Evolutionary conservation across 2,113 vertebrate species (phyloP).

Genomic region (Corythaixoides concolor): DNA sequence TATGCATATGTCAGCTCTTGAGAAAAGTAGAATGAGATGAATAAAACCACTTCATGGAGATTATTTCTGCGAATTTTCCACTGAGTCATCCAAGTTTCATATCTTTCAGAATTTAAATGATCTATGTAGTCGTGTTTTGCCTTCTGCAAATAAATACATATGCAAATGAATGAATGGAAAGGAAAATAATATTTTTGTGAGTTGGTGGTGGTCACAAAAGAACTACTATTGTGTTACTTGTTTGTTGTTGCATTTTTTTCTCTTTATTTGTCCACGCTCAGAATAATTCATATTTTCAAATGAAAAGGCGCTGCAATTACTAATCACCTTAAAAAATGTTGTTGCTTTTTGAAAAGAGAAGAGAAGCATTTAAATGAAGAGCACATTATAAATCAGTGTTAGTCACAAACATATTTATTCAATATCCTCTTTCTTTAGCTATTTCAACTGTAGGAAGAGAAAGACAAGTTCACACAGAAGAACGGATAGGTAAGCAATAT

Average conservation of each 20-base stretch:
- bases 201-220: not conserved
- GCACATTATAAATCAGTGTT: not conserved
- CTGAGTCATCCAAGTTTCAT: conserved; percentile 9
- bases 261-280: not conserved
- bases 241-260: not conserved
- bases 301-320: not conserved
- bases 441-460: not conserved
- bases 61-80: conserved; percentile 26
- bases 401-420: not conserved
- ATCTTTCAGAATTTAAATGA: not conserved
- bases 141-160: conserved; percentile 6
- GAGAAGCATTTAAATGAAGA: not conserved
- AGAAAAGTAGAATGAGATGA: conserved; percentile 49
- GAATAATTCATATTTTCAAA: not conserved
- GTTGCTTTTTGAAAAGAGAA: not conserved
- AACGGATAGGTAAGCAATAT: not conserved
- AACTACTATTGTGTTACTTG: not conserved
- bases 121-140: not conserved
- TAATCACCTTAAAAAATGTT: conserved; percentile 1
- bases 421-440: not conserved
- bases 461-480: not conserved
- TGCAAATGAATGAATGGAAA: conserved; percentile 2
- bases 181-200: conserved; percentile 3
- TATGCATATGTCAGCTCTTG: conserved; percentile 7
- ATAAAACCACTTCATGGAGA: conserved; percentile 32